These are phyloP conservation scores for Megalops atlanticus DNA, from an alignment of 2,113 vertebrate genomes.

Conservation along the genomic window DNA sequence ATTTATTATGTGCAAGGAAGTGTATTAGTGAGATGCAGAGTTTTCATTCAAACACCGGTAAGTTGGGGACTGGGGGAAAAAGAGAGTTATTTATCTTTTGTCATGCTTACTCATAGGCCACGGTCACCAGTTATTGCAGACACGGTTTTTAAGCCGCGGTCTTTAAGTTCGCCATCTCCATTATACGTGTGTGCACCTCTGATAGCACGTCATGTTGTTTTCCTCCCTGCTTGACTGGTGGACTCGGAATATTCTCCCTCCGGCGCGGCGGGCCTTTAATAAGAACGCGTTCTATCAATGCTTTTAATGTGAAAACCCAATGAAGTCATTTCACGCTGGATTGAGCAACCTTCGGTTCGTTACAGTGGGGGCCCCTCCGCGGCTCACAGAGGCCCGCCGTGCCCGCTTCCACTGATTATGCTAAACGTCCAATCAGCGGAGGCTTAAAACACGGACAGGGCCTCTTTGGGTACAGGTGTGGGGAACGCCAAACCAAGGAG, in stretches of 20 bases:
- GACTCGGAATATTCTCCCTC: constrained; percentile 61
- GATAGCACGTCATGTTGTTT: constrained; percentile 46
- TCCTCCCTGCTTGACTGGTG: constrained; percentile 53
- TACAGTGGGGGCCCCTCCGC: constrained; percentile 66
- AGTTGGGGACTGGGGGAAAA: neutral
- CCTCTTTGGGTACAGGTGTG: too few relatives aligned
- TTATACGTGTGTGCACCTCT: constrained; percentile 50
- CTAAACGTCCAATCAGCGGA: constrained; percentile 22
- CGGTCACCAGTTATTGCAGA: constrained; percentile 11
- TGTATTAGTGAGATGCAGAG: neutral
- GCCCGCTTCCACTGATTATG: neutral
- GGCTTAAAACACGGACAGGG: constrained; percentile 5
- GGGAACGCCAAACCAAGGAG: too few relatives aligned
- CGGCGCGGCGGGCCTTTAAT: constrained; percentile 63
- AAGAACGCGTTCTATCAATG: constrained; percentile 71
- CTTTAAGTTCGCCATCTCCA: constrained; percentile 50
- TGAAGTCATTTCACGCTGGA: constrained; percentile 77
- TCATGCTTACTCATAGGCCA: constrained; percentile 6
- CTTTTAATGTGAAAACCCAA: constrained; percentile 75
- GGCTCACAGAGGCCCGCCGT: constrained; percentile 49
- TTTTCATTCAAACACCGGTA: neutral
- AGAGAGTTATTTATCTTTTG: constrained; percentile 28
- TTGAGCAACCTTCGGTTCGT: constrained; percentile 73
- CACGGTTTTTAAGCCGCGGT: constrained; percentile 7
- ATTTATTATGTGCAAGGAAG: neutral